These are phyloP conservation scores for Linnaemya vulpina DNA, from an alignment of 2,888 invertebrate genomes.

Conservation along the genomic window DNA sequence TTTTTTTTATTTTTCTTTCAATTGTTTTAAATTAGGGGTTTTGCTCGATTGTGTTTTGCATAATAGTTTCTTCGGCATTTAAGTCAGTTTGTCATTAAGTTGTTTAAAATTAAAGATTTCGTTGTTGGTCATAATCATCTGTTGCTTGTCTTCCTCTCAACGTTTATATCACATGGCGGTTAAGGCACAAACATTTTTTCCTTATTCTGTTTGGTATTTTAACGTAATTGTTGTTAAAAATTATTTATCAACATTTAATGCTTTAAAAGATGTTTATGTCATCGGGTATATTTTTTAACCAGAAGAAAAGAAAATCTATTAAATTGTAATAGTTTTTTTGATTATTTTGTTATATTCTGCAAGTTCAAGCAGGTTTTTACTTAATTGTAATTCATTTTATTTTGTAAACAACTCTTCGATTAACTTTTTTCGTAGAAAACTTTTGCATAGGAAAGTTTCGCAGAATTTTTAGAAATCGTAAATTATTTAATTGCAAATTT, in stretches of 20 bases:
- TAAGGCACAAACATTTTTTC: conserved; percentile 8
- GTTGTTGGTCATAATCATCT: conserved; percentile 3
- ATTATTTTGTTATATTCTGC: too few relatives aligned
- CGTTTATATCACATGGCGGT: conserved; percentile 3
- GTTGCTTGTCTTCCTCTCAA: neutral
- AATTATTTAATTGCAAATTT: too few relatives aligned
- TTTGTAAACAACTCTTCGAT: too few relatives aligned
- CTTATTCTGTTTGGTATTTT: neutral
- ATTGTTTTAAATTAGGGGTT: conserved; percentile 57
- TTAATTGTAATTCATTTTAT: too few relatives aligned
- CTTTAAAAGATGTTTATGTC: too few relatives aligned
- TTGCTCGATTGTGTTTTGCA: conserved; percentile 61
- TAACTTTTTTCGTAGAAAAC: too few relatives aligned
- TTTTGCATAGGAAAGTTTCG: too few relatives aligned
- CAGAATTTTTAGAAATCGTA: too few relatives aligned
- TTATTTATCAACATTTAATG: neutral
- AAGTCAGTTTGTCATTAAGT: conserved; percentile 65
- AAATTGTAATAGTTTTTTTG: too few relatives aligned
- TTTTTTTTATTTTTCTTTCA: conserved; percentile 6
- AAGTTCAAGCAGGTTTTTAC: too few relatives aligned
- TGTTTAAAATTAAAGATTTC: conserved; percentile 68
- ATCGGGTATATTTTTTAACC: too few relatives aligned
- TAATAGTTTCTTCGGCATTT: conserved; percentile 65
- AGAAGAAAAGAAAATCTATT: too few relatives aligned
- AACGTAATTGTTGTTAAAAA: neutral